Conservation (phyloP, 2,888 invertebrate genomes). For the Clivina fossor region DNA sequence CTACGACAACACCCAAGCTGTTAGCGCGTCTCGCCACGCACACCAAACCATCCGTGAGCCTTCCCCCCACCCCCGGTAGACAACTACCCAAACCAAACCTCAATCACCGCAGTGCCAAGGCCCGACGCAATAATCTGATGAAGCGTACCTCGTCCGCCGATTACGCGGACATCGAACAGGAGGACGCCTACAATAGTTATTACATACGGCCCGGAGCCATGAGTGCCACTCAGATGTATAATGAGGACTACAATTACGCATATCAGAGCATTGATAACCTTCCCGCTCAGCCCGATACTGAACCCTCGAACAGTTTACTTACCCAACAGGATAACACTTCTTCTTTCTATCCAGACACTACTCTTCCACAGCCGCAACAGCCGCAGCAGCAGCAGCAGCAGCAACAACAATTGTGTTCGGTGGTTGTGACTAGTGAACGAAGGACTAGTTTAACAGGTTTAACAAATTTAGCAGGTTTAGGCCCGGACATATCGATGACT, state of each 20-base stretch:
- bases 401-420: slow-evolving; percentile 22
- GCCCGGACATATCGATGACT: too few relatives aligned
- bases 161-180: slow-evolving; percentile 36
- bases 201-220: slow-evolving; percentile 50
- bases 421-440: slow-evolving; percentile 28
- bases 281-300: slow-evolving; percentile 47
- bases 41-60: slow-evolving; percentile 49
- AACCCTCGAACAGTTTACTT: slow-evolving; percentile 28
- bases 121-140: slow-evolving; percentile 47
- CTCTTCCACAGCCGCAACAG: background rate
- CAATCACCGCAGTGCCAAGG: slow-evolving; percentile 50
- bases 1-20: slow-evolving; percentile 51
- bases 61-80: slow-evolving; percentile 58
- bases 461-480: background rate
- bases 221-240: slow-evolving; percentile 56
- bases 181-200: slow-evolving; percentile 52
- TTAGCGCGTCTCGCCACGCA: slow-evolving; percentile 41
- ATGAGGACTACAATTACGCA: slow-evolving; percentile 71
- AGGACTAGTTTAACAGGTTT: slow-evolving; percentile 33
- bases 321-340: background rate
- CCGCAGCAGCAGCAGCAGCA: slow-evolving; percentile 15
- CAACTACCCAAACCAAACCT: slow-evolving; percentile 55
- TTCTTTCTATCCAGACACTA: background rate
- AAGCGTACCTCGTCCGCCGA: slow-evolving; percentile 35
- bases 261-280: slow-evolving; percentile 70